Evolutionary conservation across 2,113 vertebrate species (phyloP).

Genomic region (Pionites leucogaster): DNA sequence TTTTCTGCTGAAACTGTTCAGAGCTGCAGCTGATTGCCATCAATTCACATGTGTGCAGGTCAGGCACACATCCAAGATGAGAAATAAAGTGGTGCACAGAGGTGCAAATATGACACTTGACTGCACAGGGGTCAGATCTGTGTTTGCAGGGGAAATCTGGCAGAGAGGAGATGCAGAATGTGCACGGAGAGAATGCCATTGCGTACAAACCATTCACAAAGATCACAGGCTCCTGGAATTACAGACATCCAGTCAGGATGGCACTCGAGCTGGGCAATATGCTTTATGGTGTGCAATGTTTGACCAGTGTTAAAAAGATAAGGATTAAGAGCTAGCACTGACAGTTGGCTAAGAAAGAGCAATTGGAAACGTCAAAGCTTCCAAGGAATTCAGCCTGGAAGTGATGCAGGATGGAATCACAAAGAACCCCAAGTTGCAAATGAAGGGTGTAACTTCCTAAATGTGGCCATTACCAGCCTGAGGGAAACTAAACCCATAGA

Average conservation of each 20-base stretch:
- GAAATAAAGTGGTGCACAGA: neutral
- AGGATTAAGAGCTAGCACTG: neutral
- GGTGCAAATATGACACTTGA: neutral
- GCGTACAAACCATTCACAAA: neutral
- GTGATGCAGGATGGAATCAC: neutral
- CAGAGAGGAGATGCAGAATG: neutral
- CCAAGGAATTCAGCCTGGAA: neutral
- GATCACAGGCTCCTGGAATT: neutral
- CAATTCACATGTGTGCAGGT: neutral
- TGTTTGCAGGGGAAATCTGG: neutral
- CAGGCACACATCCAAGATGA: neutral
- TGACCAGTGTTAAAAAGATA: neutral
- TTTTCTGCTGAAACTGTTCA: neutral
- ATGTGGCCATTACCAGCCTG: neutral
- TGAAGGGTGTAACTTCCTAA: neutral
- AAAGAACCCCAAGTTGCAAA: neutral
- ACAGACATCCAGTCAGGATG: fast-evolving
- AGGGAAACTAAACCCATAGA: neutral
- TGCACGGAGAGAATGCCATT: neutral
- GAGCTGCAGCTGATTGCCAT: neutral
- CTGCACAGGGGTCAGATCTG: neutral
- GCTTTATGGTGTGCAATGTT: fast-evolving
- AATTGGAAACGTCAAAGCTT: neutral
- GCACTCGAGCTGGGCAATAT: neutral
- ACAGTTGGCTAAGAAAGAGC: neutral